Evolutionary conservation across 2,797 vertebrate genomes (phyloP), one percentile per base, ranked within the genome.

Genomic region (Melanotaenia trifasciata): DNA sequence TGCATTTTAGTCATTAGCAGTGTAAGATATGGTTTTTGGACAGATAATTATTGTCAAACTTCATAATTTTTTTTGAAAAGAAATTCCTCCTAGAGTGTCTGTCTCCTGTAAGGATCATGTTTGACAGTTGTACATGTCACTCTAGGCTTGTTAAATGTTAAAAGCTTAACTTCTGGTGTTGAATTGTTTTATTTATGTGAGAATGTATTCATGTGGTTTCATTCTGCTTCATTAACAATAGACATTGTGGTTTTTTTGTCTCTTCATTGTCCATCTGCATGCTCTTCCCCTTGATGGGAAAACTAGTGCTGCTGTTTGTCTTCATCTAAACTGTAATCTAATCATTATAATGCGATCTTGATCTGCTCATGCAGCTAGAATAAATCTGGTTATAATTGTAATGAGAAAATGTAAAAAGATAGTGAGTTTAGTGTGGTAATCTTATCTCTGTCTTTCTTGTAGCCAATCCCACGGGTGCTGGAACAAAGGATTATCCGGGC

Each of bases 381-480:
- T 64, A 24, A 71, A 64, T 79, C 20, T n/a, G 7, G 11, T 62
- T 51, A 36, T 51, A 69, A 13, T n/a, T 59, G 69, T 58, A 51
- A 43, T 70, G 50, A 65, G 58, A 4, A 66, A 65, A 70, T 36
- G 3, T 36, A 28, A 50, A 73, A 32, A 47, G 30, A 47, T 14
- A 6, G 24, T 24, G n/a, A 32, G 36, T n/a, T 20, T 8, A 14
- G 33, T 51, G 24, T 66, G 22, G 62, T 84, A 74, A 86, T 74
- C 54, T 2, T 76, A 26, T 72, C 22, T 77, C 64, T 87, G 24
- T 89, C 72, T 84, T 28, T 7, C 78, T 87, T 83, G 84, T 93
- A 99, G 98, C 97, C 77, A 98, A 96, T 87, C 98, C 98, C 3
- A 99, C 98, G 9, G 95, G 96, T 61, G 92, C 95, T 3, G 96